Evolutionary conservation across 2,797 vertebrate genomes (phyloP).

Genomic region (Microchirus variegatus): DNA sequence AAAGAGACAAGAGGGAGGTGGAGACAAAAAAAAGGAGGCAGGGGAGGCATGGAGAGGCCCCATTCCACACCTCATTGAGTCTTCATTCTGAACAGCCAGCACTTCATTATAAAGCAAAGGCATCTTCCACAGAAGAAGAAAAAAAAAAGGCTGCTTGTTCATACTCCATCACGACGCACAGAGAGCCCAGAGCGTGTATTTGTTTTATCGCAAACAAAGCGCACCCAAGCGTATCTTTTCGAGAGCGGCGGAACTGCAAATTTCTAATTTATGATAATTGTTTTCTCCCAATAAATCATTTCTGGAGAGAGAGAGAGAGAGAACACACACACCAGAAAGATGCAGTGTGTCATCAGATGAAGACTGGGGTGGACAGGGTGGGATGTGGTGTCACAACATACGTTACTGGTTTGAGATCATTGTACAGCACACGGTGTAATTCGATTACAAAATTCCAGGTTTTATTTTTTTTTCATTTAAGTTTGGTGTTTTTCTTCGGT

Average conservation of each 20-base stretch:
- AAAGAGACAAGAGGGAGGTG: constrained; percentile 40
- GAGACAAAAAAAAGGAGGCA: constrained; percentile 35
- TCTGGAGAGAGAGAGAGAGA: constrained; percentile 18
- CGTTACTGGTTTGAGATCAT: not conserved
- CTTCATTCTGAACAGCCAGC: constrained; percentile 51
- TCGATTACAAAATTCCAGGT: too few species aligned
- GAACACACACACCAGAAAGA: constrained; percentile 1
- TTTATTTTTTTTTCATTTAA: too few species aligned
- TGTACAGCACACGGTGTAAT: not conserved
- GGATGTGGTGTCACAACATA: constrained; percentile 34
- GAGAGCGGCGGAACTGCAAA: constrained; percentile 17
- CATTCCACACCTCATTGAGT: constrained; percentile 73
- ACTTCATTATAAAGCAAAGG: constrained; percentile 70
- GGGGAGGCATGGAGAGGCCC: constrained; percentile 53
- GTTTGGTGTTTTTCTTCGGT: too few species aligned
- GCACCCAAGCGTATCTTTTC: constrained; percentile 35
- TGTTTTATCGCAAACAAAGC: constrained; percentile 54
- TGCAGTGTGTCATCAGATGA: constrained; percentile 46
- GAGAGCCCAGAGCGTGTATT: constrained; percentile 38
- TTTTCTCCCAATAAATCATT: constrained; percentile 60
- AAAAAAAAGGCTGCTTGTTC: constrained; percentile 33
- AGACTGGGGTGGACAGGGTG: constrained; percentile 5
- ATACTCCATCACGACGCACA: constrained; percentile 50
- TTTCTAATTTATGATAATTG: constrained; percentile 74
- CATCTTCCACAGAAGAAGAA: constrained; percentile 36